Evolutionary conservation across 2,888 invertebrate species (phyloP).

Genomic region (Plusia festucae): DNA sequence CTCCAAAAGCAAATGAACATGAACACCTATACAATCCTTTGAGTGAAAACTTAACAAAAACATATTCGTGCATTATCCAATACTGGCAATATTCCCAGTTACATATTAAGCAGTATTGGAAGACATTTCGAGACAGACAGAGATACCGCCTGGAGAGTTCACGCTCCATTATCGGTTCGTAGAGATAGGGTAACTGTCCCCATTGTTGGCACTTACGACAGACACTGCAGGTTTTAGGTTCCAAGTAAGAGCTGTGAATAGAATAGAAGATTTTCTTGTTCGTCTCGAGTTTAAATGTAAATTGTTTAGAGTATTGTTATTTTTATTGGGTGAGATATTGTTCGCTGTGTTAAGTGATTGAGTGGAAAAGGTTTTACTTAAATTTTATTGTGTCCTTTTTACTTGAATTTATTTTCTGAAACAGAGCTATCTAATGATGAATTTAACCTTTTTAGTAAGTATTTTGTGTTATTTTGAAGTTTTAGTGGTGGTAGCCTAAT

Average conservation of each 20-base stretch:
- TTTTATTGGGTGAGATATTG: conserved; percentile 17
- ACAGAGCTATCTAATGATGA: too few relatives aligned
- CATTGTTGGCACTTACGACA: conserved; percentile 77
- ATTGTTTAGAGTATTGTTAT: conserved; percentile 52
- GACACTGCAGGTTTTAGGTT: conserved; percentile 66
- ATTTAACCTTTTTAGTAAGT: too few relatives aligned
- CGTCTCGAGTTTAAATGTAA: conserved; percentile 60
- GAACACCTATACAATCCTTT: neutral
- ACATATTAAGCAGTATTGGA: conserved; percentile 50
- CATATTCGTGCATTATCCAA: conserved; percentile 24
- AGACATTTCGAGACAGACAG: conserved; percentile 70
- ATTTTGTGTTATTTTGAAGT: too few relatives aligned
- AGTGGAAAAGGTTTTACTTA: neutral
- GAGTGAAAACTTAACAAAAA: conserved; percentile 8
- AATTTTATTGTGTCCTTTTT: neutral
- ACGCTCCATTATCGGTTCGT: conserved; percentile 82
- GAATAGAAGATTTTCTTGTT: conserved; percentile 63
- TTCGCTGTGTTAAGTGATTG: neutral
- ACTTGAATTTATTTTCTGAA: too few relatives aligned
- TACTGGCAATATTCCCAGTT: conserved; percentile 27
- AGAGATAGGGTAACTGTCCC: conserved; percentile 80
- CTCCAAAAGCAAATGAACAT: neutral
- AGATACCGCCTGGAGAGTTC: conserved; percentile 79
- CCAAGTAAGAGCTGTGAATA: conserved; percentile 62
- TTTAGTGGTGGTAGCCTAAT: too few relatives aligned